Evolutionary conservation across 2,797 vertebrate genomes (phyloP).

Genomic region (Tenualosa ilisha): DNA sequence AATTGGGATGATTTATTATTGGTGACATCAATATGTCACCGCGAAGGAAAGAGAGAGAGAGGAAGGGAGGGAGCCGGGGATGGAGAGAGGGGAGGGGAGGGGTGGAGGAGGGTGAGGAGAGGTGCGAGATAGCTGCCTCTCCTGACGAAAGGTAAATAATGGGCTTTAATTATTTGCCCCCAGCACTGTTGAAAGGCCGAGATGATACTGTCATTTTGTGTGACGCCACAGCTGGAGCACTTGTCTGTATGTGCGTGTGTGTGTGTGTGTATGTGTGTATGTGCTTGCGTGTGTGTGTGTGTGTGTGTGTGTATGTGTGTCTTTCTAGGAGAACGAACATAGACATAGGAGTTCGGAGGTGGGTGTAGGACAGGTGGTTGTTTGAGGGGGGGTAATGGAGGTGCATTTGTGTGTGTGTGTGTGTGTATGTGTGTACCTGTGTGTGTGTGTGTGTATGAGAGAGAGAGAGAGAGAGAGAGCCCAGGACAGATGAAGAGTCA

Average conservation of each 20-base stretch:
- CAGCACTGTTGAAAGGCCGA: conserved; percentile 48
- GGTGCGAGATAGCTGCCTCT: conserved; percentile 62
- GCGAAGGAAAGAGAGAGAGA: conserved; percentile 52
- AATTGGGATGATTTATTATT: conserved; percentile 86
- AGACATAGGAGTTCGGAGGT: conserved; percentile 59
- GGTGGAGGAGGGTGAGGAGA: conserved; percentile 45
- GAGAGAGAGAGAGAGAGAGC: not conserved
- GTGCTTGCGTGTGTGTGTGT: not conserved
- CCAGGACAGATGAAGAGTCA: conserved; percentile 65
- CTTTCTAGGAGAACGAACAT: not conserved
- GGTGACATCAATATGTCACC: conserved; percentile 77
- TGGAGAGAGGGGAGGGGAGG: conserved; percentile 3
- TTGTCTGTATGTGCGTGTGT: conserved; percentile 59
- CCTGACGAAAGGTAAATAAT: conserved; percentile 74
- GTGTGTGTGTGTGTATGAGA: not conserved
- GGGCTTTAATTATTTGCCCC: conserved; percentile 79
- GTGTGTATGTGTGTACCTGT: conserved; percentile 33
- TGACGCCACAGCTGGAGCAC: conserved; percentile 69
- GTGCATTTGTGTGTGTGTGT: conserved; percentile 22
- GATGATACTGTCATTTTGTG: conserved; percentile 71
- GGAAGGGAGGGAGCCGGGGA: conserved; percentile 41
- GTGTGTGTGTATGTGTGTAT: not conserved
- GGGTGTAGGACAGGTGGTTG: conserved; percentile 47
- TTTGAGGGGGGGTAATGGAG: conserved; percentile 49
- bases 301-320: not conserved